Percentiles rank a stretch among this genome's conserved stretches.
Evolutionary conservation across 30 jellyfish, hydroid and myxozoan species (phyloP).

Genomic region (Sanderia malayensis): DNA sequence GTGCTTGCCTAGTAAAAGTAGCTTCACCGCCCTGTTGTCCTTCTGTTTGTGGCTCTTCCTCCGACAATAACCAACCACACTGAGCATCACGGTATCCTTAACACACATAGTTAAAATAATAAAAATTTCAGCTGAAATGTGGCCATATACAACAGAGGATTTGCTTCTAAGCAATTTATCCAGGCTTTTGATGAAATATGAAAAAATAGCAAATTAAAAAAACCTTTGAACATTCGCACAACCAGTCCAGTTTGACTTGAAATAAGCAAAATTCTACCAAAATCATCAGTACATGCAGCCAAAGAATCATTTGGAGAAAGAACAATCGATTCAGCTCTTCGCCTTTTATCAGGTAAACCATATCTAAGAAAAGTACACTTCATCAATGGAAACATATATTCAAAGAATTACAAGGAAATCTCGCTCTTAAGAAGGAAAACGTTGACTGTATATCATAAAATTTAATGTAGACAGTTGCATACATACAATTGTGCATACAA

Average conservation of each 20-base stretch:
- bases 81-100: constrained; percentile 95
- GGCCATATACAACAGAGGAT: too few relatives aligned
- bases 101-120: too few relatives aligned
- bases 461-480: too few relatives aligned
- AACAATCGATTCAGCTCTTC: constrained; percentile 69
- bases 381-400: too few relatives aligned
- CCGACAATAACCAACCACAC: constrained; percentile 88
- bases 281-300: constrained; percentile 87
- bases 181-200: too few relatives aligned
- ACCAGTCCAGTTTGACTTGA: constrained; percentile 69
- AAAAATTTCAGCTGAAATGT: not conserved
- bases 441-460: too few relatives aligned
- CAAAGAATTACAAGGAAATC: too few relatives aligned
- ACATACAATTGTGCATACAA: too few relatives aligned
- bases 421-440: too few relatives aligned
- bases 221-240: constrained; percentile 95
- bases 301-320: constrained; percentile 76
- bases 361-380: too few relatives aligned
- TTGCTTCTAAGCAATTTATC: too few relatives aligned
- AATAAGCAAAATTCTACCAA: constrained; percentile 72
- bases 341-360: constrained; percentile 78
- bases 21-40: constrained; percentile 18
- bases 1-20: constrained; percentile 58
- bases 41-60: constrained; percentile 42
- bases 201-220: too few relatives aligned